Base-by-base conservation (phyloP, 1,140 invertebrate genomes). In the Scaptomyza graminum region DNA sequence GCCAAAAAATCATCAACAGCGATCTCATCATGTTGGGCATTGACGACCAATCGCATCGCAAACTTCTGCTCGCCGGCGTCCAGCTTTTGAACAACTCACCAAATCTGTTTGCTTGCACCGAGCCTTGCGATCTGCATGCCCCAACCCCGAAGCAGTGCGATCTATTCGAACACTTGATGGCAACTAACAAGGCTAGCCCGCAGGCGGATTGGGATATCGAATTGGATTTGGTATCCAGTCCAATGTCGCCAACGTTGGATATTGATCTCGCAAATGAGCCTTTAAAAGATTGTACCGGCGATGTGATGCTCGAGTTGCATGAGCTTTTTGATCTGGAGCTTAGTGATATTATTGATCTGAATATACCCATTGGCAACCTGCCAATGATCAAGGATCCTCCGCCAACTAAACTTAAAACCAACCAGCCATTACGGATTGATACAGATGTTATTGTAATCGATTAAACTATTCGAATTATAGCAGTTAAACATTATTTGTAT, bases 1-100 rank as follows among this genome's bases (percentile, higher is more conserved):
- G 81, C 28, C 59, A 77, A 37, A 57, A 63, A n/a, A 85, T 84
- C 22, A 12, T 59, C 0, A 9, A 2, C 13, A 73, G 67, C 6
- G 80, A 84, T 49, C 57, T 85, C 0, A 18, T 74, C 0, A 59
- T 70, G 74, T 7, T 84, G 51, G 81, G 76, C 11, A 72, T 84
- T 7, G 51, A 69, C 5, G 15, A 80, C 28, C 7, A n/a, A 3
- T 9, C 31, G 0, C 80, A 84, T 13, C 37, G 76, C 1, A 63
- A 70, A 11, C 31, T 84, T 0, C 25, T 84, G 3, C 31, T 85
- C 0, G 39, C 15, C 0, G 81, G 81, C 5, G 81, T 80, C 1
- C 65, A 74, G 43, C 22, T 80, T 0, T 22, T 84, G 5, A 61
- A 41, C n/a, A 70, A 79, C 18, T 66, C 64, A 1, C 37, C 61